Base-by-base conservation (phyloP, 2,797 vertebrate species). In the Pristis pectinata region DNA sequence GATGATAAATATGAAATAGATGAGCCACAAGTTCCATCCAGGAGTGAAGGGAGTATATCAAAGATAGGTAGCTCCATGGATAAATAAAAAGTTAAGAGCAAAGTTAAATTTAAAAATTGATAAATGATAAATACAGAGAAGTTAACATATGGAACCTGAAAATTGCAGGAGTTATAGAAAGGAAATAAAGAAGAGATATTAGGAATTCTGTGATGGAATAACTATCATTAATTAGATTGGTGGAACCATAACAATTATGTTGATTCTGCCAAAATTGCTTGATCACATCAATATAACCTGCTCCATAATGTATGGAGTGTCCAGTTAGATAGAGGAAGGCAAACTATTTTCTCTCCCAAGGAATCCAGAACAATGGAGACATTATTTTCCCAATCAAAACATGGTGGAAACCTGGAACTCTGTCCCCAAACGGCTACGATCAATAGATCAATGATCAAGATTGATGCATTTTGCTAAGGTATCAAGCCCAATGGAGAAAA, bases 101-200 rank as follows among this genome's bases (percentile, higher is more conserved):
- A 91, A 91, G 13, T 91, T 91, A 91, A 37, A 67, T 67, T 24
- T 22, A 24, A 22, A 91, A 91, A 53, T 64, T 22, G n/a, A 9
- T 22, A 67, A 37, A 9, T 89, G 34, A 91, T 13, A 64, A 91
- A 61, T 91, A 10, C 17, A 91, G 56, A 19, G 87, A 64, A 41
- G 19, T 17, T 89, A n/a, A 89, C 27, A 89, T 19, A 37, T 41
- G 87, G 61, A 64, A 91, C 91, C 61, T 91, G 59, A 91, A 91
- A 67, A 61, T 89, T 89, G 30, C 30, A 17, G n/a, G 0, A 59
- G 34, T 13, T 87, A 34, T 59, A 82, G 53, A 19, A 59, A 91
- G n/a, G n/a, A 67, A 91, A 89, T 85, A 89, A 64, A 67, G 27
- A 64, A 61, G 19, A 37, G 59, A 41, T 61, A 91, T 41, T 67